Evolutionary conservation across 2,797 vertebrate genomes (phyloP).

Genomic region (Spatula clypeata): DNA sequence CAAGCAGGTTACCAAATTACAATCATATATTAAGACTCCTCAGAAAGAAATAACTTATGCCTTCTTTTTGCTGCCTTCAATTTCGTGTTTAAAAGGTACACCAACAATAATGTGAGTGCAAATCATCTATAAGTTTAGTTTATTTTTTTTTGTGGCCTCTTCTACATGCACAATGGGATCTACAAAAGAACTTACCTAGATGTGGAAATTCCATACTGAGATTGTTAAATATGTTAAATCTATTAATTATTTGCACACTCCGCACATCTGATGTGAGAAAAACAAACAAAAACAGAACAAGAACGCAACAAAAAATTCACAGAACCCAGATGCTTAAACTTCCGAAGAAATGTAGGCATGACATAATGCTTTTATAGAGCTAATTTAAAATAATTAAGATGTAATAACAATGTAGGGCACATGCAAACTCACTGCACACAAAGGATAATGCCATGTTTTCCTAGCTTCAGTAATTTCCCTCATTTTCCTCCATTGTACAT

Average conservation of each 20-base stretch:
- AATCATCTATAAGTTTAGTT: neutral
- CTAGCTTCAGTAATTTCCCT: constrained; percentile 63
- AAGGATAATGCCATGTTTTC: constrained; percentile 75
- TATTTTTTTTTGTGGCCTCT: neutral
- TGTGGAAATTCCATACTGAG: neutral
- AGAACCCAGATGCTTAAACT: constrained; percentile 21
- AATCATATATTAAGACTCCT: neutral
- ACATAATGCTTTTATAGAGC: constrained; percentile 26
- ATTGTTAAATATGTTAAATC: neutral
- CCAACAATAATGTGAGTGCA: neutral
- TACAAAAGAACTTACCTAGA: neutral
- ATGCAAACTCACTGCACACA: constrained; percentile 66
- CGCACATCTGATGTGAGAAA: neutral
- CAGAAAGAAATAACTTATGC: neutral
- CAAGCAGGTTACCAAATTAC: neutral
- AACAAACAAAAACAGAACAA: neutral
- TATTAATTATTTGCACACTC: constrained; percentile 17
- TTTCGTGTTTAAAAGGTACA: neutral
- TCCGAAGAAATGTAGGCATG: constrained; percentile 20
- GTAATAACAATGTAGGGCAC: constrained; percentile 61
- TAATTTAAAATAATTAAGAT: constrained; percentile 65
- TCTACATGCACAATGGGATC: neutral
- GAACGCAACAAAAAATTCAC: neutral
- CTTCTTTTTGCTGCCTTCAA: neutral
- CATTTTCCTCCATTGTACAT: constrained; percentile 55